Percentiles rank a stretch among this genome's conserved stretches.
Conservation (phyloP, 2,113 vertebrate species). For the Neofelis nebulosa region DNA sequence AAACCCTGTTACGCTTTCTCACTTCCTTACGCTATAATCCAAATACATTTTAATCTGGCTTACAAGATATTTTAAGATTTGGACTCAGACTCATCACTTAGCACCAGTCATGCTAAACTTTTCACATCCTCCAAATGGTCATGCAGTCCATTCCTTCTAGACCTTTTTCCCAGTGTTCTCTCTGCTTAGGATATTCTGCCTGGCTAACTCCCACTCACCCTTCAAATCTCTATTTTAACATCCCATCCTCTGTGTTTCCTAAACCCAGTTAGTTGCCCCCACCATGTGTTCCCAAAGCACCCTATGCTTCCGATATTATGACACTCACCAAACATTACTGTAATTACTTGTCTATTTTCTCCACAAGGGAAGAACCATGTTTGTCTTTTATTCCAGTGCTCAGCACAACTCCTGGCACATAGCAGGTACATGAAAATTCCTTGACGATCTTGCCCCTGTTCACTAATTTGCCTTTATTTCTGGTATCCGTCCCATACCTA, state of each 20-base stretch:
- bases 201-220: not conserved
- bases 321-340: not conserved
- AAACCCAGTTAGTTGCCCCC: not conserved
- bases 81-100: not conserved
- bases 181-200: not conserved
- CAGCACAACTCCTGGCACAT: not conserved
- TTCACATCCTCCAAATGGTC: not conserved
- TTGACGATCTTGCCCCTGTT: not conserved
- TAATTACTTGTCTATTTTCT: not conserved
- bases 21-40: not conserved
- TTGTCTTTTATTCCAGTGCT: not conserved
- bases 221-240: slow-evolving; percentile 15
- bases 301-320: not conserved
- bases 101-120: not conserved
- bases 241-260: not conserved
- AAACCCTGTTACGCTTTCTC: not conserved
- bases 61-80: not conserved
- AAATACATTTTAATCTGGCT: not conserved
- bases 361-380: not conserved
- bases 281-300: not conserved
- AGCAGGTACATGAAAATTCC: not conserved
- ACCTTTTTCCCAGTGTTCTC: not conserved
- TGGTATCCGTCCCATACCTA: not conserved
- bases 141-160: not conserved
- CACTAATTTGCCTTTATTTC: not conserved